These are phyloP conservation scores for Drosophila paracracens DNA, from an alignment of 2,888 invertebrate species.

Conservation along the genomic window DNA sequence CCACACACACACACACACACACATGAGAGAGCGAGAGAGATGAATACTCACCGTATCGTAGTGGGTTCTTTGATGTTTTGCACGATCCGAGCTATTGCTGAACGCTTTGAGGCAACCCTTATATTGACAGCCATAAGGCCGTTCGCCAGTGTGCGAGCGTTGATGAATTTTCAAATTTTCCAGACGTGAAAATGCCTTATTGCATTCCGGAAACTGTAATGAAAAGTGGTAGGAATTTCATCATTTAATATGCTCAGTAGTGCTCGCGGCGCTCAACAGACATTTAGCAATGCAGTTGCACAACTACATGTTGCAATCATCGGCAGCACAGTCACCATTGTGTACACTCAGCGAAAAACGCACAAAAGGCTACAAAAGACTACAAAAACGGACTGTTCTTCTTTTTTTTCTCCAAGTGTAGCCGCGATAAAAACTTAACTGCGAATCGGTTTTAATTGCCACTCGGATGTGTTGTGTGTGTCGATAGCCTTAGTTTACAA, in stretches of 20 bases:
- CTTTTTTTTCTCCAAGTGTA: background rate
- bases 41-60: constrained; percentile 94
- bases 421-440: background rate
- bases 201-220: constrained; percentile 95
- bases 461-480: background rate
- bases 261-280: constrained; percentile 44
- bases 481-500: background rate
- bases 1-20: constrained; percentile 17
- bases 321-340: background rate
- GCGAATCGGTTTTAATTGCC: constrained; percentile 35
- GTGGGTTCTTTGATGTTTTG: constrained; percentile 99
- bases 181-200: constrained; percentile 97
- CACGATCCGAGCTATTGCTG: constrained; percentile 98
- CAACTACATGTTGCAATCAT: constrained; percentile 19
- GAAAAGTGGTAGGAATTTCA: constrained; percentile 54
- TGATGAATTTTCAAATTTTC: constrained; percentile 99
- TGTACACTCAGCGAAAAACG: background rate
- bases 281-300: constrained; percentile 7
- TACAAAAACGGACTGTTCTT: fast-evolving
- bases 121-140: constrained; percentile 97
- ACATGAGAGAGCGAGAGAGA: constrained; percentile 1
- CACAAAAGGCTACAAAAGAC: background rate
- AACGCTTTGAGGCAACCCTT: constrained; percentile 97
- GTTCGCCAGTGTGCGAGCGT: constrained; percentile 97
- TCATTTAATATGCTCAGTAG: constrained; percentile 36